Conservation (phyloP, 2,888 invertebrate genomes). For the Drosophila macrothrix region DNA sequence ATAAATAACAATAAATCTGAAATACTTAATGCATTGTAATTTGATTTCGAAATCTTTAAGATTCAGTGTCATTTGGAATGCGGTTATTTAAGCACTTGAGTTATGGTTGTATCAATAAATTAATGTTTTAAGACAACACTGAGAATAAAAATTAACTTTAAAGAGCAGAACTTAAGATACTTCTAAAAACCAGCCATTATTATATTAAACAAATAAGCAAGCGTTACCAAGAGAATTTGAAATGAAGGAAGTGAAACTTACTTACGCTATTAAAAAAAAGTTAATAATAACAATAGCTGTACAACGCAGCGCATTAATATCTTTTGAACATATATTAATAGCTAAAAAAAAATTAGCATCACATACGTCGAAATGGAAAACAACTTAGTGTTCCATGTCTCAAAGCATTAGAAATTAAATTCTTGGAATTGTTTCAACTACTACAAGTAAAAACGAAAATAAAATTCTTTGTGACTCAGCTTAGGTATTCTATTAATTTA, state of each 20-base stretch:
- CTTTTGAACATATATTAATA: slow-evolving; percentile 8
- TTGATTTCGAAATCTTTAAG: slow-evolving; percentile 30
- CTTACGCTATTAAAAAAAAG: background rate
- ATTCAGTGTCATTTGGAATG: slow-evolving; percentile 7
- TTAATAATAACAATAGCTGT: slow-evolving; percentile 6
- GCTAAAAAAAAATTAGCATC: background rate
- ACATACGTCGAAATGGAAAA: background rate
- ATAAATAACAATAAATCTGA: slow-evolving; percentile 7
- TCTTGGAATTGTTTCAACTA: background rate
- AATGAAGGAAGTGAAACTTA: background rate
- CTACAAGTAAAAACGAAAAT: background rate
- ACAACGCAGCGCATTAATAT: background rate
- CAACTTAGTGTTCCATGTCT: background rate
- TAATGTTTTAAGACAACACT: slow-evolving; percentile 9
- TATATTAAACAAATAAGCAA: background rate
- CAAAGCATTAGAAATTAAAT: background rate
- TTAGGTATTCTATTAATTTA: background rate
- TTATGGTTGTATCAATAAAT: slow-evolving; percentile 48
- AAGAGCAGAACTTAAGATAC: background rate
- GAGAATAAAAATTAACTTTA: slow-evolving; percentile 4
- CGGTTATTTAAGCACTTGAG: slow-evolving; percentile 24
- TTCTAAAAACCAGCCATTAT: background rate
- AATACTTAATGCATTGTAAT: background rate
- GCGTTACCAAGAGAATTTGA: slow-evolving; percentile 3
- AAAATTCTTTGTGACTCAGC: background rate